Base-by-base conservation (phyloP, 1,140 invertebrate species). In the Panulirus ornatus region DNA sequence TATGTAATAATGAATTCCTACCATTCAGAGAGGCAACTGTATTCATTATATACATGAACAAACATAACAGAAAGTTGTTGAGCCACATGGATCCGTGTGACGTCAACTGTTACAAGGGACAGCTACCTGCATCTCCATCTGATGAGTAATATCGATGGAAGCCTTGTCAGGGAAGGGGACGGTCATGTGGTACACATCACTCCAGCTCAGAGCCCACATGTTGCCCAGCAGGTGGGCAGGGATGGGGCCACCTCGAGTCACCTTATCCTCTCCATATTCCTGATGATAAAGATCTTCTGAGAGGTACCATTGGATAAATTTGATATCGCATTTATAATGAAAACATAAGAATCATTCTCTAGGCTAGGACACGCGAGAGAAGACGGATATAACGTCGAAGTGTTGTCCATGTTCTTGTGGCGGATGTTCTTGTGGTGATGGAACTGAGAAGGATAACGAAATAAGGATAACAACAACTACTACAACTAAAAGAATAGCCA, bases 201-300 rank as follows among this genome's bases (percentile, higher is more conserved):
- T 30, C 85, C 85, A 88, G 40, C 11, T 19, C 75, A 63, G 85
- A 9, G 44, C 85, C 85, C 85, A 88, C 54, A 88, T 63, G 70
- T 88, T 40, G 27, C 85, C 85, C 16, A 88, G 54, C 5, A 88
- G 75, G 54, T 88, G 85, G 75, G 75, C 73, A 42, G 85, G 85
- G 47, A 88, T 22, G 0, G 85, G 85, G 2, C 85, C 85, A 0
- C 85, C 30, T 38, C 70, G 47, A 19, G 16, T 66, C 22, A 88
- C 75, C 30, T n/a, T 9, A 11, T 44, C n/a, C 19, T 0, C n/a
- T 2, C 85, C 85, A 54, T 88, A 88, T 16, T 40, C 73, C 85
- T 88, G 75, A 8, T 2, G 38, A 14, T 38, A 36, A 51, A 54
- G 1, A 73, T 11, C 51, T 11, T 9, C 51, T 58, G 9, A 58